phyloP scores from a whole-genome alignment of 2,113 vertebrate genomes.

The Cryptomyrus ogoouensis region DNA sequence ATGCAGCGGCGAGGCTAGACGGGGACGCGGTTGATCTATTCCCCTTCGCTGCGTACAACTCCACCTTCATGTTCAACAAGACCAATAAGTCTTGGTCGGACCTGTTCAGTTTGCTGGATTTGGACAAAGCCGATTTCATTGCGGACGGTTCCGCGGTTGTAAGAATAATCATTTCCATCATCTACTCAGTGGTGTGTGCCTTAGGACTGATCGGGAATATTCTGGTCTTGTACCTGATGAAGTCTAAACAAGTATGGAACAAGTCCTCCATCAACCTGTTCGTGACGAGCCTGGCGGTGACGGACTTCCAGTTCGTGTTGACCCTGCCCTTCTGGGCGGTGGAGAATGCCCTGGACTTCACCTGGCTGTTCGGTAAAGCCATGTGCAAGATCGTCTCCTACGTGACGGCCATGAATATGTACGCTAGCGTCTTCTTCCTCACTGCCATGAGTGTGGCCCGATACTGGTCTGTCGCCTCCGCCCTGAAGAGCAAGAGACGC shows the following conservation, averaged over 20 bases:
- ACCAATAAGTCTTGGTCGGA: conserved; percentile 59
- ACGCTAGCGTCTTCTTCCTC: conserved; percentile 96
- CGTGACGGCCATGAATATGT: conserved; percentile 94
- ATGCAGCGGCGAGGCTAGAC: conserved; percentile 35
- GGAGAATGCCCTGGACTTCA: conserved; percentile 89
- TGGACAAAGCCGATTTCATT: conserved; percentile 49
- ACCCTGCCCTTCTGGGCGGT: conserved; percentile 94
- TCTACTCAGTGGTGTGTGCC: conserved; percentile 86
- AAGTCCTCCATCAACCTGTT: conserved; percentile 91
- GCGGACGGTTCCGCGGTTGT: conserved; percentile 66
- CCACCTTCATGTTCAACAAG: conserved; percentile 50
- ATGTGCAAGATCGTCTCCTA: conserved; percentile 93
- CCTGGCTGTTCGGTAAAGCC: conserved; percentile 84
- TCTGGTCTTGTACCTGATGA: conserved; percentile 88
- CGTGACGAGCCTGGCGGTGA: conserved; percentile 84
- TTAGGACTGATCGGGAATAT: conserved; percentile 86
- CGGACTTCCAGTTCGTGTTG: conserved; percentile 92
- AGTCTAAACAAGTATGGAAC: conserved; percentile 79
- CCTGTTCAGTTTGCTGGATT: conserved; percentile 47
- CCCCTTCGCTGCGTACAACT: conserved; percentile 38
- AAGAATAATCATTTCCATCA: conserved; percentile 73
- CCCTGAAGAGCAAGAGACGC: conserved; percentile 66
- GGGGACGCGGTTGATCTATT: conserved; percentile 33
- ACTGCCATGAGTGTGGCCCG: conserved; percentile 91
- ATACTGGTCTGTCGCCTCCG: conserved; percentile 82